phyloP scores from a whole-genome alignment of 2,888 invertebrate species.

The Neoitamus cyanurus region DNA sequence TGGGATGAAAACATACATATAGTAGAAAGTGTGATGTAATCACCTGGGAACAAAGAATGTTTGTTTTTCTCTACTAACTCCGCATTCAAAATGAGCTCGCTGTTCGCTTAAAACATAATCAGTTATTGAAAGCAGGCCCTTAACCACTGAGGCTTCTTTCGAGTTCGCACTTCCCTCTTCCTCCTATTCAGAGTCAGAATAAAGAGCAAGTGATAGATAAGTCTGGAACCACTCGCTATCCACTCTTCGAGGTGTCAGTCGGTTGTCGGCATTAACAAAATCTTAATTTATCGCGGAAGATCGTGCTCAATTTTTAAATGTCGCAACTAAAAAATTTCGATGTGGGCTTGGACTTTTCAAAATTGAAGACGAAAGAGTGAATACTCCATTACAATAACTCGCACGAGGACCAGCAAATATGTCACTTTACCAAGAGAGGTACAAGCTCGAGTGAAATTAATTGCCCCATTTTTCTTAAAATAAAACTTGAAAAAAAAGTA shows the following conservation, averaged over 20 bases:
- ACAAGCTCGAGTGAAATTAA: not conserved
- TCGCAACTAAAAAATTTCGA: not conserved
- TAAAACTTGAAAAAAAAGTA: not conserved
- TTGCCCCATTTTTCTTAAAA: not conserved
- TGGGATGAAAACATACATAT: no score
- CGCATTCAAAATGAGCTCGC: not conserved
- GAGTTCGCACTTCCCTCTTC: not conserved
- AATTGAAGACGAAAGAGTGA: not conserved
- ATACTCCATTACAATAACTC: not conserved
- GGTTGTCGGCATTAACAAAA: not conserved
- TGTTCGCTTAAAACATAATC: not conserved
- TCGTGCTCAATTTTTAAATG: conserved; percentile 33
- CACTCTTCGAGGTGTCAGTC: not conserved
- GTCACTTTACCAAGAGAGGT: not conserved
- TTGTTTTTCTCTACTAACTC: not conserved
- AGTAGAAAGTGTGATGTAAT: no score
- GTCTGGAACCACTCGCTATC: not conserved
- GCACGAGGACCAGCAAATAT: not conserved
- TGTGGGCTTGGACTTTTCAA: not conserved
- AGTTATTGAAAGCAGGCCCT: not conserved
- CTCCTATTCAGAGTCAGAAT: not conserved
- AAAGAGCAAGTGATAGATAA: conserved; percentile 9
- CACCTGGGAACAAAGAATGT: no score
- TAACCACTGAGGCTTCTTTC: not conserved
- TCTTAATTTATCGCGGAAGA: conserved; percentile 17